These are phyloP conservation scores for Alligator sinensis DNA, from an alignment of 2,113 vertebrate species.

Conservation along the genomic window DNA sequence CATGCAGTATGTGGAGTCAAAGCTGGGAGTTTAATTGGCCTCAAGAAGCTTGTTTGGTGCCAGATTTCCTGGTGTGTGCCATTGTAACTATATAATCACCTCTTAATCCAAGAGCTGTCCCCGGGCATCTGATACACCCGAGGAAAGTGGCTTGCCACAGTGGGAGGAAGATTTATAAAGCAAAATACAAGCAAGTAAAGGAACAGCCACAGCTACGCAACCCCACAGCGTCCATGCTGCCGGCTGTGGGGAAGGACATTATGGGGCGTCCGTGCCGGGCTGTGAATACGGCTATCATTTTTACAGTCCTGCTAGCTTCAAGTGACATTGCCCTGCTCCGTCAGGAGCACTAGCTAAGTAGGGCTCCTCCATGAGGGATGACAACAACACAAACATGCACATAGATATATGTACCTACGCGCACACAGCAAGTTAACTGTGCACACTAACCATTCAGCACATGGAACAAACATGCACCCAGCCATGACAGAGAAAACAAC, in stretches of 20 bases:
- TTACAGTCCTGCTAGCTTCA: accelerated
- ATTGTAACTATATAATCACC: slow-evolving; percentile 33
- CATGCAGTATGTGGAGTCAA: background rate
- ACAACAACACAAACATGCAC: background rate
- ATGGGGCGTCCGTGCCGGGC: background rate
- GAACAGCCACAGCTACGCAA: background rate
- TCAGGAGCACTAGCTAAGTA: accelerated
- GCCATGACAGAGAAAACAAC: background rate
- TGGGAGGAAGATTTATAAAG: background rate
- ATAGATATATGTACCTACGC: background rate
- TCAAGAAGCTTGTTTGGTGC: slow-evolving; percentile 10
- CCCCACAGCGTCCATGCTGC: accelerated
- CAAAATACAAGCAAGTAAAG: background rate
- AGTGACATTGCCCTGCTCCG: accelerated
- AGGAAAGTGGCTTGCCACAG: background rate
- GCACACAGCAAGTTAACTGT: too few species aligned
- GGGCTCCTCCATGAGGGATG: background rate
- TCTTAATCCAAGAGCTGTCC: slow-evolving; percentile 42
- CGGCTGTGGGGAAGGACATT: accelerated
- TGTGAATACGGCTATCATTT: accelerated
- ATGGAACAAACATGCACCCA: background rate
- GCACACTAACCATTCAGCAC: background rate
- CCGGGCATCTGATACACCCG: accelerated
- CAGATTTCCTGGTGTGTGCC: background rate
- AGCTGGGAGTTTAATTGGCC: background rate